Conservation (phyloP, 2,113 vertebrate genomes). For the Apus apus region DNA sequence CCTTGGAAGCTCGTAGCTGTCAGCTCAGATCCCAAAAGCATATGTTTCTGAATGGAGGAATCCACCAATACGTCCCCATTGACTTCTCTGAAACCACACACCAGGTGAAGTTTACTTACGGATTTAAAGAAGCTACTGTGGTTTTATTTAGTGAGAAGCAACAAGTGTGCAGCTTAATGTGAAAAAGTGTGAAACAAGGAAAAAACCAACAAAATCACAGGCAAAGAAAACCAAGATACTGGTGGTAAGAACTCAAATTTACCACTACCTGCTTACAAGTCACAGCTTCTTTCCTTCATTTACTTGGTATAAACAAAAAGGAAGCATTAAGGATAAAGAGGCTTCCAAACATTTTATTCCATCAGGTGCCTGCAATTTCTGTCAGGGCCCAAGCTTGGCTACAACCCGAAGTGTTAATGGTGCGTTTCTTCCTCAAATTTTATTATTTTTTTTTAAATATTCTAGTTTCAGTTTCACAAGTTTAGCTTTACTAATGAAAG, state of each 20-base stretch:
- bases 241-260: not conserved
- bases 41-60: not conserved
- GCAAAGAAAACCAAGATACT: not conserved
- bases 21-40: not conserved
- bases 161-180: not conserved
- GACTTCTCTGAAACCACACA: not conserved
- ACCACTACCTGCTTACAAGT: not conserved
- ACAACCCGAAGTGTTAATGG: conserved; percentile 24
- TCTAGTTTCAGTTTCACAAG: conserved; percentile 41
- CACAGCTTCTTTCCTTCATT: not conserved
- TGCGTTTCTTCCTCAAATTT: conserved; percentile 18
- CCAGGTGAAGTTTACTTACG: not conserved
- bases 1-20: not conserved
- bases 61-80: not conserved
- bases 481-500: conserved; percentile 28
- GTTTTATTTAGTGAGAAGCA: not conserved
- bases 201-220: accelerated
- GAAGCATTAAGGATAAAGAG: conserved; percentile 34
- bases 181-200: not conserved
- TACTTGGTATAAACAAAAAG: not conserved
- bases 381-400: conserved; percentile 33
- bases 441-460: not conserved
- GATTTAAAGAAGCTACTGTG: not conserved
- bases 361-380: conserved; percentile 34
- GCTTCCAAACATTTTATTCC: conserved; percentile 56